These are phyloP conservation scores for Rhegmatorhina hoffmannsi DNA, from an alignment of 2,113 vertebrate species.

Conservation along the genomic window DNA sequence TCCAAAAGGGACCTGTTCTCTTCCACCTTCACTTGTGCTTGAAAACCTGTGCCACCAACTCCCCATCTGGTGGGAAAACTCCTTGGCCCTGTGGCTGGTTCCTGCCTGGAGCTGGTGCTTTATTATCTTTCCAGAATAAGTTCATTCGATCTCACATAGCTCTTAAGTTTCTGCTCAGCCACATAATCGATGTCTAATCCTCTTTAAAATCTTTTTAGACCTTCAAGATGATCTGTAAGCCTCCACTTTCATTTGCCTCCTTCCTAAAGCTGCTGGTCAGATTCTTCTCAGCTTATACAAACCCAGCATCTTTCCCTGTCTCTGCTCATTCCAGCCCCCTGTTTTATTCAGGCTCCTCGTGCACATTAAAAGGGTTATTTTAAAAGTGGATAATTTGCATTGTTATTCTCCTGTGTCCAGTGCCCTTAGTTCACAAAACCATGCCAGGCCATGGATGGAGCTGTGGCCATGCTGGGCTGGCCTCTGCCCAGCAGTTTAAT, in stretches of 20 bases:
- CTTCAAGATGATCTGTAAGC: background rate
- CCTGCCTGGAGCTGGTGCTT: background rate
- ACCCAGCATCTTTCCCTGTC: background rate
- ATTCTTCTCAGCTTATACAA: background rate
- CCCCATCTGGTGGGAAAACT: background rate
- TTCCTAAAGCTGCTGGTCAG: background rate
- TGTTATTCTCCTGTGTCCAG: background rate
- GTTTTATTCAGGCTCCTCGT: background rate
- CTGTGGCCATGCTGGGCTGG: background rate
- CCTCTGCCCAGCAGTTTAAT: background rate
- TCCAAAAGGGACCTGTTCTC: background rate
- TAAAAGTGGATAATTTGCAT: background rate
- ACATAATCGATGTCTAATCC: background rate
- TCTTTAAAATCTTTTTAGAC: background rate
- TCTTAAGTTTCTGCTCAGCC: background rate
- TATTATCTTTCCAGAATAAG: background rate
- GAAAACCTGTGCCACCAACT: background rate
- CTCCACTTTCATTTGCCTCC: background rate
- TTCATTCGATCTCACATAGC: background rate
- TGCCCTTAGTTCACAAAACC: background rate
- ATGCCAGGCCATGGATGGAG: background rate
- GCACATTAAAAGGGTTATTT: background rate
- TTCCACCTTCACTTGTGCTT: background rate
- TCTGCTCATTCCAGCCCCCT: background rate
- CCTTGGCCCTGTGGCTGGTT: background rate